Percentiles rank a stretch among this genome's conserved stretches.
Conservation (phyloP, 2,113 vertebrate species). For the Sarotherodon lohbergeri region DNA sequence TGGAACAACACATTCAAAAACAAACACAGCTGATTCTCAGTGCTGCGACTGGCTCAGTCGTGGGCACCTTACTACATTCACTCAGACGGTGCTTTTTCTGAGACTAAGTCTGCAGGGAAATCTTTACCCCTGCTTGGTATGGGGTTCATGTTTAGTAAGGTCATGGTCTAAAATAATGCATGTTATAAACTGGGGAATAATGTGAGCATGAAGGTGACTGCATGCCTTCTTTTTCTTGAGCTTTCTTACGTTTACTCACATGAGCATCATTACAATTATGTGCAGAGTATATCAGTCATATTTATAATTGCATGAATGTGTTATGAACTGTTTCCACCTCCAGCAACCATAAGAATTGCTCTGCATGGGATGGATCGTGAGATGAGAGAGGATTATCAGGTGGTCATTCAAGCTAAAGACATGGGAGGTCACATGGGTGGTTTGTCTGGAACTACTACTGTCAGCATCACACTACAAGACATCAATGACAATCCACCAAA, state of each 20-base stretch:
- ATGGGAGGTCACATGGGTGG: constrained; percentile 99
- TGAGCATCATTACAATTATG: constrained; percentile 15
- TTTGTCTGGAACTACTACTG: constrained; percentile 92
- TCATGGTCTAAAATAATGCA: constrained; percentile 14
- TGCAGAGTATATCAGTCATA: constrained; percentile 24
- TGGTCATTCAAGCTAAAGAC: constrained; percentile 98
- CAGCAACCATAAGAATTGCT: constrained; percentile 95
- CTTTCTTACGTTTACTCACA: background rate
- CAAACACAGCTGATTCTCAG: constrained; percentile 66
- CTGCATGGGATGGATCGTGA: constrained; percentile 98
- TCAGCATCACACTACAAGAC: constrained; percentile 91
- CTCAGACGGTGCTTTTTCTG: background rate
- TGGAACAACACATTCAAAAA: constrained; percentile 52
- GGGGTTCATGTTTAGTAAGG: constrained; percentile 6
- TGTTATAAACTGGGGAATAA: background rate
- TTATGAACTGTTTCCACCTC: constrained; percentile 30
- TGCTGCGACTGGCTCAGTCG: constrained; percentile 17
- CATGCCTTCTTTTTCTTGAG: background rate
- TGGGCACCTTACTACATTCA: background rate
- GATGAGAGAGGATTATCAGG: constrained; percentile 94
- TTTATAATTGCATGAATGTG: constrained; percentile 44
- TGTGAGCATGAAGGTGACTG: constrained; percentile 27
- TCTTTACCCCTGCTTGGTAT: background rate
- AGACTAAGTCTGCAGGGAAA: background rate
- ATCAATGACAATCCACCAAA: constrained; percentile 98